Evolutionary conservation across 2,113 vertebrate genomes (phyloP).

Genomic region (Calcarius ornatus): DNA sequence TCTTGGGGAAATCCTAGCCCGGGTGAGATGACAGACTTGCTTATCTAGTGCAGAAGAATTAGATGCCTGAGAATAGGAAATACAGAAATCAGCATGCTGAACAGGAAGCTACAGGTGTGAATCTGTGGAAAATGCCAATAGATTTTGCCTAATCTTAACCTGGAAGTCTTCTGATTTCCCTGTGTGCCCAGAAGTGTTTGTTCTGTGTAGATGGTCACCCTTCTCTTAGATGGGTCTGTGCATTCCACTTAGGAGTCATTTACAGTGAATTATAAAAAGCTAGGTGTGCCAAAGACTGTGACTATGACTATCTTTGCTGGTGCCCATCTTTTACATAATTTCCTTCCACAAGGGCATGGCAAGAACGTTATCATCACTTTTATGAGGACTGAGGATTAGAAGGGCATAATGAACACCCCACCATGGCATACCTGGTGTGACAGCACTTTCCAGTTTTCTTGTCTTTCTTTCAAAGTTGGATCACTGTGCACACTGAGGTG

Average conservation of each 20-base stretch:
- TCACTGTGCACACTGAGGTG: neutral
- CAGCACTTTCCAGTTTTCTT: neutral
- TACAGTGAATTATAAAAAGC: neutral
- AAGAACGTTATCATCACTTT: neutral
- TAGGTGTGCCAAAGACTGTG: neutral
- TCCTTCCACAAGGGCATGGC: neutral
- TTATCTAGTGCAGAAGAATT: neutral
- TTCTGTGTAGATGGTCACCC: neutral
- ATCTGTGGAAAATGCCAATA: neutral
- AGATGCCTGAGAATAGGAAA: neutral
- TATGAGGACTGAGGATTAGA: neutral
- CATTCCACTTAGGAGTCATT: neutral
- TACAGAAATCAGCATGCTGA: neutral
- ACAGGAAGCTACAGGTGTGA: neutral
- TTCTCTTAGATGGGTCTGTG: neutral
- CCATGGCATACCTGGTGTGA: neutral
- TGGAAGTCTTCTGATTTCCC: neutral
- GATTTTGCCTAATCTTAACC: neutral
- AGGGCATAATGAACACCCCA: neutral
- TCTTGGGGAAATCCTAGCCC: neutral
- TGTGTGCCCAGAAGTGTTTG: neutral
- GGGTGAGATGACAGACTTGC: neutral
- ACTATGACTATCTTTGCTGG: neutral
- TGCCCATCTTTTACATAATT: constrained; percentile 10
- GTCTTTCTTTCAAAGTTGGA: neutral